Evolutionary conservation across 1,140 invertebrate genomes (phyloP).

Genomic region (Lordiphosa collinella): DNA sequence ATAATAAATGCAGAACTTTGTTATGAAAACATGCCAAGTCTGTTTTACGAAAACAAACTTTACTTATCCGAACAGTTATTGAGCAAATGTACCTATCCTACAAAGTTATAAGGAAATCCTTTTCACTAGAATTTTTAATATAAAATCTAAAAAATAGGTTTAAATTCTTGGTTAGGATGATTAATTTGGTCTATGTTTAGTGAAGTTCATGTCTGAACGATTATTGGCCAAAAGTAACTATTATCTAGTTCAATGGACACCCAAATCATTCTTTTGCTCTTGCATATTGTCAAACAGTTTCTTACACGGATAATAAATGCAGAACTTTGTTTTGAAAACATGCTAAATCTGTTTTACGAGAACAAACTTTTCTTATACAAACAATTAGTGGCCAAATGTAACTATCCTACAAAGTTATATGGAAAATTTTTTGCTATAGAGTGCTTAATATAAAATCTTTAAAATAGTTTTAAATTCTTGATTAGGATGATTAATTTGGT

Average conservation of each 20-base stretch:
- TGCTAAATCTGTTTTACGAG: no score
- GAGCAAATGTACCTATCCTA: no score
- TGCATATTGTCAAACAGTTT: slow-evolving; percentile 10
- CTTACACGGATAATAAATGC: not conserved
- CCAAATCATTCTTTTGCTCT: slow-evolving; percentile 20
- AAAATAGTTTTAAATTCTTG: no score
- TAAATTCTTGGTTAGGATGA: not conserved
- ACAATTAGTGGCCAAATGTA: no score
- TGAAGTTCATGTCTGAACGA: slow-evolving; percentile 21
- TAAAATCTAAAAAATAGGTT: not conserved
- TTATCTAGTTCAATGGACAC: slow-evolving; percentile 12
- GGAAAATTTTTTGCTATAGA: no score
- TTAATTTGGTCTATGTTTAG: not conserved
- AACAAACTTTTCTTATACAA: no score
- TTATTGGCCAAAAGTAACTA: slow-evolving; percentile 28
- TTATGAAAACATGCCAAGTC: not conserved
- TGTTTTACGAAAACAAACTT: no score
- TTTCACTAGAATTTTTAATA: no score
- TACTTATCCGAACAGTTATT: no score
- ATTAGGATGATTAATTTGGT: not conserved
- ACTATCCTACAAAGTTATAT: no score
- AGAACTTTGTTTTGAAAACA: not conserved
- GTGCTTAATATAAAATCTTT: not conserved
- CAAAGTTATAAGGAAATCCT: no score
- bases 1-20: not conserved